A percentile compares a stretch with the other conserved stretches of the same genome.
These are phyloP conservation scores for Adelphocoris suturalis DNA, from an alignment of 2,888 invertebrate genomes.

Conservation along the genomic window DNA sequence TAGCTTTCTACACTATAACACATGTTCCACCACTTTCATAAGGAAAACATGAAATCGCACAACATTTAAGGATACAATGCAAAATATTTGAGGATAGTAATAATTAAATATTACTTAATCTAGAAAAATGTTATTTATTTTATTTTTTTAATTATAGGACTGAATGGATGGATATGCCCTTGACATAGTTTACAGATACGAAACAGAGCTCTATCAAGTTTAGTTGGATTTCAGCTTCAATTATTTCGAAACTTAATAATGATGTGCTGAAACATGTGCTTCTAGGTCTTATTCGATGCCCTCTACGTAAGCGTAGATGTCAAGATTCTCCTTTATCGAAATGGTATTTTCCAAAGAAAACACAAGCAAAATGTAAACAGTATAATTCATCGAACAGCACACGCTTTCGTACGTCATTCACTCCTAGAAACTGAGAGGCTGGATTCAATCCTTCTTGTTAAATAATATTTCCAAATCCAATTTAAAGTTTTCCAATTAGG, in stretches of 20 bases:
- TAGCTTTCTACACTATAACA: constrained; percentile 19
- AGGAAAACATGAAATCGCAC: too few relatives aligned
- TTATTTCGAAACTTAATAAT: not conserved
- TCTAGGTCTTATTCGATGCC: constrained; percentile 8
- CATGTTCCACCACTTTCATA: not conserved
- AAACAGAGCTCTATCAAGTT: too few relatives aligned
- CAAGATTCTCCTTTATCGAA: not conserved
- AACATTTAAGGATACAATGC: too few relatives aligned
- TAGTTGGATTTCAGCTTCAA: too few relatives aligned
- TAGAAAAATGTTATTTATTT: too few relatives aligned
- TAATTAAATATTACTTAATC: too few relatives aligned
- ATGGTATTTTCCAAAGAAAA: not conserved
- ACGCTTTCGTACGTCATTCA: not conserved
- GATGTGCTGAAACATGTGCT: not conserved
- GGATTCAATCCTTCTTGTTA: not conserved
- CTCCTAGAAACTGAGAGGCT: not conserved
- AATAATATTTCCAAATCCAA: too few relatives aligned
- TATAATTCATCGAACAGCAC: not conserved
- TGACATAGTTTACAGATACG: too few relatives aligned
- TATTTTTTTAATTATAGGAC: too few relatives aligned
- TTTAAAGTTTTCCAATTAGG: too few relatives aligned
- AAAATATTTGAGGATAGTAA: too few relatives aligned
- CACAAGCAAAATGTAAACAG: constrained; percentile 14
- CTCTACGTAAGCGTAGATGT: constrained; percentile 6
- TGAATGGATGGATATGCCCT: too few relatives aligned